phyloP scores from a whole-genome alignment of 2,888 invertebrate species.

The Yponomeuta cagnagella region DNA sequence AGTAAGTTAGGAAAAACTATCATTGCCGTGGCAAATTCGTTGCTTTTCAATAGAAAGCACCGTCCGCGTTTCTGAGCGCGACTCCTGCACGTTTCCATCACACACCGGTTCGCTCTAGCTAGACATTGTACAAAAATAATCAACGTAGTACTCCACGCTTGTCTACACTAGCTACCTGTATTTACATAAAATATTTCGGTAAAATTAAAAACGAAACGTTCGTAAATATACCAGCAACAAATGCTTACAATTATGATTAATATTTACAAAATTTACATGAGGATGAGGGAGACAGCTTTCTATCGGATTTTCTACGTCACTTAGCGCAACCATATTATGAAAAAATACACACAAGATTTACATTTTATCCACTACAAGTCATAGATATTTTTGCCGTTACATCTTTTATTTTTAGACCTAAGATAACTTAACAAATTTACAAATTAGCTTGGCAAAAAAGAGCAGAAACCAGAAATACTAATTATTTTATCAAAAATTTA shows the following conservation, averaged over 20 bases:
- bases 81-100: background rate
- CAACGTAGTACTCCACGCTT: background rate
- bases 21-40: background rate
- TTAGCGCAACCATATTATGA: background rate
- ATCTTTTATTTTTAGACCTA: background rate
- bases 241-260: conserved; percentile 45
- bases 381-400: background rate
- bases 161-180: background rate
- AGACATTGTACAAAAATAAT: background rate
- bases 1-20: background rate
- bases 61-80: background rate
- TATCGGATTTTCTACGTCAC: background rate
- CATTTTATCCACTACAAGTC: background rate
- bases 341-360: conserved; percentile 6
- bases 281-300: background rate
- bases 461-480: no score
- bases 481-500: no score
- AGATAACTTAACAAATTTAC: conserved; percentile 4
- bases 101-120: background rate
- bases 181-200: conserved; percentile 1
- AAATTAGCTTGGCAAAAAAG: background rate
- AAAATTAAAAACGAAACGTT: background rate
- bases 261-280: conserved; percentile 64
- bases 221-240: conserved; percentile 32
- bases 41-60: conserved; percentile 8